A percentile compares a stretch with the other conserved stretches of the same genome.
Conservation (phyloP, 1,140 invertebrate genomes). For the Leptopilina clavipes region DNA sequence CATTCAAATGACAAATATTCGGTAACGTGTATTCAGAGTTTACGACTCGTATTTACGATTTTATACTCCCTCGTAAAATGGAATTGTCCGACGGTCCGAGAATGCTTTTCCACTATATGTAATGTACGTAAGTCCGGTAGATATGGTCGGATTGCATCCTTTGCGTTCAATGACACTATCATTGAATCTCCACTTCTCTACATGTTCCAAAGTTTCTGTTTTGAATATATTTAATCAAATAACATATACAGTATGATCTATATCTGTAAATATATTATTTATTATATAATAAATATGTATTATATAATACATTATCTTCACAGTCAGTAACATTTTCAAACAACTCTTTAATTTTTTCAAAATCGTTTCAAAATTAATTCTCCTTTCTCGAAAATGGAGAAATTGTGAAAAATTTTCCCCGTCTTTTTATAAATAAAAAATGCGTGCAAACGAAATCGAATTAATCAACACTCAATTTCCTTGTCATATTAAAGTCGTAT, state of each 20-base stretch:
- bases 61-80: slow-evolving; percentile 63
- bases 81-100: slow-evolving; percentile 56
- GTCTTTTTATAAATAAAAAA: background rate
- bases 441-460: background rate
- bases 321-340: no score
- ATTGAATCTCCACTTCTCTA: background rate
- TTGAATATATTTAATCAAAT: slow-evolving; percentile 27
- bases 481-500: slow-evolving; percentile 20
- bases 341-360: no score
- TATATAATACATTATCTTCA: no score
- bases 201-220: background rate
- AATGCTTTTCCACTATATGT: slow-evolving; percentile 40
- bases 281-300: no score
- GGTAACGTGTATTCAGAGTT: slow-evolving; percentile 49
- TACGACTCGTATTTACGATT: slow-evolving; percentile 64
- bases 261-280: no score
- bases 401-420: no score
- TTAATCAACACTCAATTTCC: slow-evolving; percentile 20
- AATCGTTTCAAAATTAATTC: no score
- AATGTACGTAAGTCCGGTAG: slow-evolving; percentile 23
- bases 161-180: slow-evolving; percentile 33
- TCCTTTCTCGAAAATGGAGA: no score
- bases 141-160: slow-evolving; percentile 36
- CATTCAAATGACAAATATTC: slow-evolving; percentile 46
- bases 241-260: no score